Evolutionary conservation across 2,113 vertebrate species (phyloP), one percentile per base, ranked within the genome.

Genomic region (Dicrurus megarhynchus): DNA sequence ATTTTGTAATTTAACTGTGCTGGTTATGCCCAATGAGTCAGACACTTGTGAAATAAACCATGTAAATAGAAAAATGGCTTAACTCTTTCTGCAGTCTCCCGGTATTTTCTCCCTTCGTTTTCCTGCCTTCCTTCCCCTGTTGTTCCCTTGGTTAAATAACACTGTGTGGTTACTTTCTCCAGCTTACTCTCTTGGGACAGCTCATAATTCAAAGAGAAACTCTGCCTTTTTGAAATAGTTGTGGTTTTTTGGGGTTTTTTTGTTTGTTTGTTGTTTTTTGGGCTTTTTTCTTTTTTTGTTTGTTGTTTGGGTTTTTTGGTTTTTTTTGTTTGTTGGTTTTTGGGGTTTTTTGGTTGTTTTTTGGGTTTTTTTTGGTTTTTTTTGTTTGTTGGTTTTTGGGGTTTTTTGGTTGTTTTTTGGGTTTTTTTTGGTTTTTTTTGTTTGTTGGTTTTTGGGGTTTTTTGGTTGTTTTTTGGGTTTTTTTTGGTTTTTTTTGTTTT

Each of bases 1-100:
- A 98, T 98, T 98, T 98, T 98, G 97, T 98, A 98, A 98, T 98
- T 98, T 98, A 98, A 98, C 97, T 98, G 92, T 97, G 98, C 97
- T 97, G 96, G 98, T 98, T 98, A 98, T 98, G 98, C 98, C 97
- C 98, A 98, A 97, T 98, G 98, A 98, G 95, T 98, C 96, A 97
- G 98, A 98, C 84, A 95, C 91, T 97, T 98, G 98, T 97, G 98
- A 98, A 98, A 98, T 98, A 98, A 98, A 98, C 97, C 97, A 97
- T 97, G 98, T 97, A 98, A 98, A 98, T 96, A 97, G 97, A 98
- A 98, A 98, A 98, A 97, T 88, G 95, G 97, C 87, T 98, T 98
- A 97, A 97, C 97, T 97, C 97, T 98, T 98, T 98, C 96, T 67
- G 78, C 39, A 59, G 8, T 26, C 13, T 2, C n/a, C 52, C 49